These are phyloP conservation scores for Leucozona laternaria DNA, from an alignment of 2,888 invertebrate genomes.

Conservation along the genomic window DNA sequence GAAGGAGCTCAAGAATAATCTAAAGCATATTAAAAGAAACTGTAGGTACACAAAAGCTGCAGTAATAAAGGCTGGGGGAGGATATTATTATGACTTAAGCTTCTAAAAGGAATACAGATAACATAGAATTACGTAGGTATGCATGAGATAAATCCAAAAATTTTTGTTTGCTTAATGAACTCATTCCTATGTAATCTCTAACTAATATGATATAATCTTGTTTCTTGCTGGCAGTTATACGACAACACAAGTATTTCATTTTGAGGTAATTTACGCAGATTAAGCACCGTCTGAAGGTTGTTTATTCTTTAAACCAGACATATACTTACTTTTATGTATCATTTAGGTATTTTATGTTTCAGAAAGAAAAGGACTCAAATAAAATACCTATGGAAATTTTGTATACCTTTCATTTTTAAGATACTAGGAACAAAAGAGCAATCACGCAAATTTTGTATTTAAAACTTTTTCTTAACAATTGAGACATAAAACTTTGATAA, in stretches of 20 bases:
- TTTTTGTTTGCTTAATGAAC: background rate
- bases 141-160: background rate
- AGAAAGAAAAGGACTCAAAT: background rate
- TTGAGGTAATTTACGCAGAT: background rate
- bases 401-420: background rate
- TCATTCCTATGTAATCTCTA: background rate
- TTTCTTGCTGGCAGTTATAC: background rate
- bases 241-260: background rate
- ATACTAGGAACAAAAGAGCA: background rate
- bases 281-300: background rate
- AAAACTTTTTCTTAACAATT: too few relatives aligned
- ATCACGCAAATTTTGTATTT: background rate
- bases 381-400: too few relatives aligned
- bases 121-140: background rate
- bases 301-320: background rate
- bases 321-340: background rate
- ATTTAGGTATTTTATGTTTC: background rate
- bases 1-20: background rate
- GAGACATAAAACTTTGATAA: too few relatives aligned
- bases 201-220: background rate
- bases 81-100: background rate
- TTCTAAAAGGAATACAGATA: background rate
- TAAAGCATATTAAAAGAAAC: background rate
- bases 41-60: background rate
- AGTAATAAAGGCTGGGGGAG: background rate